phyloP scores from a whole-genome alignment of 2,888 invertebrate species.

The Helobdella robusta region DNA sequence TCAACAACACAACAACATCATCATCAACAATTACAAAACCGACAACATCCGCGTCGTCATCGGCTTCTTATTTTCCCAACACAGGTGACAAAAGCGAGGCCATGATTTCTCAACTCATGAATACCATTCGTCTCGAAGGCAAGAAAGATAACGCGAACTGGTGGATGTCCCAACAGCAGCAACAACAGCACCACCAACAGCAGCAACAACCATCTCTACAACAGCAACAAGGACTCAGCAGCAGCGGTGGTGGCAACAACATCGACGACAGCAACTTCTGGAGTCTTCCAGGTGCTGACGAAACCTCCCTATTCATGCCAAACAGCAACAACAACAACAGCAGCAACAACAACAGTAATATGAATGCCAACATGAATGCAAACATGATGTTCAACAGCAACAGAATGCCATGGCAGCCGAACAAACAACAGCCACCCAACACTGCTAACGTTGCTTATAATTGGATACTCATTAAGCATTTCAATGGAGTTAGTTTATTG shows the following conservation, averaged over 20 bases:
- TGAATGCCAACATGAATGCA: background rate
- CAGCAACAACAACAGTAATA: background rate
- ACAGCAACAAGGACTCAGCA: no score
- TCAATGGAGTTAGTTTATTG: slow-evolving; percentile 2
- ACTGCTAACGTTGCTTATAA: slow-evolving; percentile 15
- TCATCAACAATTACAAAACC: no score
- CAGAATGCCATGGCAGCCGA: slow-evolving; percentile 5
- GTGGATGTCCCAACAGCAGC: no score
- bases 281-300: background rate
- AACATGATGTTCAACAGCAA: slow-evolving; percentile 15
- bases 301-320: background rate
- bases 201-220: background rate
- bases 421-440: slow-evolving; percentile 15
- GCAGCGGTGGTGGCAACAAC: background rate
- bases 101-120: slow-evolving; percentile 16
- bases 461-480: slow-evolving; percentile 23
- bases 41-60: no score
- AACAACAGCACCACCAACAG: no score
- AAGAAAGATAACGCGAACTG: background rate
- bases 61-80: no score
- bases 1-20: no score
- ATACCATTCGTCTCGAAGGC: slow-evolving; percentile 18
- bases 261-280: background rate
- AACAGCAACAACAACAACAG: slow-evolving; percentile 10
- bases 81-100: slow-evolving; percentile 12